These are phyloP conservation scores for Halcyon smyrnensis DNA, from an alignment of 2,797 vertebrate genomes.

Conservation along the genomic window DNA sequence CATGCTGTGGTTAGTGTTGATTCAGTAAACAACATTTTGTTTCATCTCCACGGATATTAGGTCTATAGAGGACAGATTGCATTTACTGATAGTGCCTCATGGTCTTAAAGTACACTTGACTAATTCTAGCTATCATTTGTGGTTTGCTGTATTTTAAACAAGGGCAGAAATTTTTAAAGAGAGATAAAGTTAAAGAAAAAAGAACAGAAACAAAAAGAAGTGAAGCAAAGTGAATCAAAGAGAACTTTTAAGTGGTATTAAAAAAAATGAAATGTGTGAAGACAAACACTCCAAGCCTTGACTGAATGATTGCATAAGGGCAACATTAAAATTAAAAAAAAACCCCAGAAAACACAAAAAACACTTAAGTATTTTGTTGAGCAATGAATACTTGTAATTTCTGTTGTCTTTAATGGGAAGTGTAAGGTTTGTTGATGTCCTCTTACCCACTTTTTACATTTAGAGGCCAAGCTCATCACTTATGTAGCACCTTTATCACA, in stretches of 20 bases:
- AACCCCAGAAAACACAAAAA: neutral
- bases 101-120: slow-evolving; percentile 54
- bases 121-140: slow-evolving; percentile 42
- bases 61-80: slow-evolving; percentile 49
- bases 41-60: slow-evolving; percentile 61
- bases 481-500: too few relatives aligned
- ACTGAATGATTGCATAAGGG: neutral
- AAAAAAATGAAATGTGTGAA: neutral
- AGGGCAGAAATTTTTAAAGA: slow-evolving; percentile 6
- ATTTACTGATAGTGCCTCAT: slow-evolving; percentile 47
- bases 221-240: neutral
- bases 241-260: neutral
- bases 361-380: neutral
- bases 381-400: neutral
- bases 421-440: neutral
- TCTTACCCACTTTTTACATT: neutral
- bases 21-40: slow-evolving; percentile 64
- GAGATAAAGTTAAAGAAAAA: neutral
- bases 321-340: neutral
- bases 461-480: neutral
- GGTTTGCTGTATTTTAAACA: slow-evolving; percentile 47
- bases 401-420: neutral
- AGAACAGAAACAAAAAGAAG: neutral
- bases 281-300: fast-evolving
- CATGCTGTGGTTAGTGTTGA: slow-evolving; percentile 61